Percentiles rank a stretch among this genome's conserved stretches.
phyloP scores from a whole-genome alignment of 2,888 invertebrate genomes.

The Eupithecia pulchellata region DNA sequence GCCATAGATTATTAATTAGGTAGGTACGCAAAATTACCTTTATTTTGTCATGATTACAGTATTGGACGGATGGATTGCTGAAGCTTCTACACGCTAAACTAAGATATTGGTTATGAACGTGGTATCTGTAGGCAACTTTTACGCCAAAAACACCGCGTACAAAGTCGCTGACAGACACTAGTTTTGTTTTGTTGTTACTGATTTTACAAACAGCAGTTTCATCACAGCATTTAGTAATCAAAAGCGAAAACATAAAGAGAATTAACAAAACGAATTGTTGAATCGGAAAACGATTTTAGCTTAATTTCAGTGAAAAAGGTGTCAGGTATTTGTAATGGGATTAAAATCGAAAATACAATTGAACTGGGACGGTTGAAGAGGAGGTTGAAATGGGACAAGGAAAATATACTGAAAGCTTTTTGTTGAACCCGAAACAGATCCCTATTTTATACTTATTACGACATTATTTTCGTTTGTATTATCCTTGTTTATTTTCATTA shows the following conservation, averaged over 20 bases:
- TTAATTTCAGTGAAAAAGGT: constrained; percentile 43
- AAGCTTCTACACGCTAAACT: background rate
- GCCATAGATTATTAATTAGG: too few species aligned
- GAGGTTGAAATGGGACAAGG: background rate
- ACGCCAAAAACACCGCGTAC: too few species aligned
- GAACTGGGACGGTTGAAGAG: constrained; percentile 1
- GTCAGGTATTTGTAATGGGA: constrained; percentile 40
- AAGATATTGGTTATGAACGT: too few species aligned
- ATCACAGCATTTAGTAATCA: background rate
- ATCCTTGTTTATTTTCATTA: too few species aligned
- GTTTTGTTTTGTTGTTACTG: too few species aligned
- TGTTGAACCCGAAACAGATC: background rate
- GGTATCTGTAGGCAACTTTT: too few species aligned
- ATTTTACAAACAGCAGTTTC: background rate
- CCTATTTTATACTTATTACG: too few species aligned
- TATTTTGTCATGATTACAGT: background rate
- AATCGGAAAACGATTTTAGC: constrained; percentile 45
- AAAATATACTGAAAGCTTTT: constrained; percentile 2
- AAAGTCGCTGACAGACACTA: too few species aligned
- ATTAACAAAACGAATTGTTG: constrained; percentile 42
- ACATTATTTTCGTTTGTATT: too few species aligned
- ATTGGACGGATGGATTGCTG: background rate
- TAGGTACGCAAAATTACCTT: too few species aligned
- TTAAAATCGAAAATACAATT: constrained; percentile 35
- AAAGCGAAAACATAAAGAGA: constrained; percentile 8